A percentile compares a stretch with the other conserved stretches of the same genome.
phyloP scores from a whole-genome alignment of 64 coral and sea anemone species.

The Montipora cactus region DNA sequence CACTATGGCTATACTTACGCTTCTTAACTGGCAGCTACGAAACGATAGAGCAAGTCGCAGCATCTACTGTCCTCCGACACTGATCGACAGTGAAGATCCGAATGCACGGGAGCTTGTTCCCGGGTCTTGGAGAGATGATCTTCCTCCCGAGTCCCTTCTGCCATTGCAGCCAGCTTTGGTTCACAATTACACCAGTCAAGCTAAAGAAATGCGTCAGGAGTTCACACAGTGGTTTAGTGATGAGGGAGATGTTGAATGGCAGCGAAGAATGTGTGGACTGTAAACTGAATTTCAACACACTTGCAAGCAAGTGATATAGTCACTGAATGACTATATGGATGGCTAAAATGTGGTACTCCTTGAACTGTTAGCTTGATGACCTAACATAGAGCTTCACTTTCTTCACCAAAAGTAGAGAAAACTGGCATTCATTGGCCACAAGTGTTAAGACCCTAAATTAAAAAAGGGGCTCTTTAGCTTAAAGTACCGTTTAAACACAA shows the following conservation, averaged over 20 bases:
- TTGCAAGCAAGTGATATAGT: too few relatives aligned
- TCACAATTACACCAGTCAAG: slow-evolving; percentile 13
- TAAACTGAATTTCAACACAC: background rate
- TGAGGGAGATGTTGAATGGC: slow-evolving; percentile 39
- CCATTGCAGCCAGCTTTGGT: background rate
- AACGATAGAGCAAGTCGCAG: slow-evolving; percentile 2
- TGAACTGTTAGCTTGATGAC: too few relatives aligned
- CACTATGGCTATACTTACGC: slow-evolving; percentile 18
- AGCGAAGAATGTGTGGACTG: slow-evolving; percentile 30
- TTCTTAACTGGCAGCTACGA: slow-evolving; percentile 37
- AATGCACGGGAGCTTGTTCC: slow-evolving; percentile 26
- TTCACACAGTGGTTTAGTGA: slow-evolving; percentile 24
- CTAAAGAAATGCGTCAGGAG: background rate
- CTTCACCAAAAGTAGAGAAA: too few relatives aligned
- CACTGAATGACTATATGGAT: too few relatives aligned
- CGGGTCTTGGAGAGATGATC: slow-evolving; percentile 58
- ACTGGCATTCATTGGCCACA: too few relatives aligned
- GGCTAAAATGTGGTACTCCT: background rate
- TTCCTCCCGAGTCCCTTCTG: background rate
- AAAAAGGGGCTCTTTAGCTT: too few relatives aligned
- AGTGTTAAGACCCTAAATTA: too few relatives aligned
- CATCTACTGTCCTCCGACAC: slow-evolving; percentile 4
- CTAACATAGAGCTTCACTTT: too few relatives aligned
- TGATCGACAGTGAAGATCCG: slow-evolving; percentile 49
- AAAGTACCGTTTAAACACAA: too few relatives aligned